Conservation (phyloP, 2,797 vertebrate species). For the Notolabrus celidotus region DNA sequence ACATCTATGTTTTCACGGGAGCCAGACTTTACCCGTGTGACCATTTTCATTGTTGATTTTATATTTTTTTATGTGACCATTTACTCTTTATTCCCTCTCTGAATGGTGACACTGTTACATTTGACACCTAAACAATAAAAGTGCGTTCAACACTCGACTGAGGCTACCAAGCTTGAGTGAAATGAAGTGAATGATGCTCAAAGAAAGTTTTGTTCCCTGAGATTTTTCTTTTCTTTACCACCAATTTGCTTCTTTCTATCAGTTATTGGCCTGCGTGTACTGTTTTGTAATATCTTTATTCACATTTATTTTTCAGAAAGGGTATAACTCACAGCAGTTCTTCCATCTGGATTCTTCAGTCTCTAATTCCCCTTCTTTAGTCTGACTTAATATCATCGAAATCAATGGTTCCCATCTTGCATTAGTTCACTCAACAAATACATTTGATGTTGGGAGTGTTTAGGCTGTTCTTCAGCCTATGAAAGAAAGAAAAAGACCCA, state of each 20-base stretch:
- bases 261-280: not conserved
- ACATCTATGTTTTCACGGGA: conserved; percentile 77
- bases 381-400: not conserved
- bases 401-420: too few species aligned
- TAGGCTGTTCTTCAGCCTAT: too few species aligned
- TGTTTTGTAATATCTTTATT: not conserved
- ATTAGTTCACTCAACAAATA: too few species aligned
- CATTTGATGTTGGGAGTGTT: too few species aligned
- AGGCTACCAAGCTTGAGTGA: conserved; percentile 31
- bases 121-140: conserved; percentile 87
- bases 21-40: conserved; percentile 68
- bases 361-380: not conserved
- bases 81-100: conserved; percentile 80
- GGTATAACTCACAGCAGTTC: not conserved
- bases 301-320: not conserved
- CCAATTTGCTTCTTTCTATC: not conserved
- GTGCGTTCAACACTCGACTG: conserved; percentile 81
- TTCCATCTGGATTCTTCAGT: not conserved
- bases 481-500: too few species aligned
- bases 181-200: conserved; percentile 20
- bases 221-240: conserved; percentile 9
- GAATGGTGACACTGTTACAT: conserved; percentile 86
- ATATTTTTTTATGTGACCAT: conserved; percentile 88
- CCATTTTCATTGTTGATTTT: conserved; percentile 87
- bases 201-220: not conserved